phyloP scores from a whole-genome alignment of 30 jellyfish, hydroid and myxozoan genomes.

The Aurelia coerulea region DNA sequence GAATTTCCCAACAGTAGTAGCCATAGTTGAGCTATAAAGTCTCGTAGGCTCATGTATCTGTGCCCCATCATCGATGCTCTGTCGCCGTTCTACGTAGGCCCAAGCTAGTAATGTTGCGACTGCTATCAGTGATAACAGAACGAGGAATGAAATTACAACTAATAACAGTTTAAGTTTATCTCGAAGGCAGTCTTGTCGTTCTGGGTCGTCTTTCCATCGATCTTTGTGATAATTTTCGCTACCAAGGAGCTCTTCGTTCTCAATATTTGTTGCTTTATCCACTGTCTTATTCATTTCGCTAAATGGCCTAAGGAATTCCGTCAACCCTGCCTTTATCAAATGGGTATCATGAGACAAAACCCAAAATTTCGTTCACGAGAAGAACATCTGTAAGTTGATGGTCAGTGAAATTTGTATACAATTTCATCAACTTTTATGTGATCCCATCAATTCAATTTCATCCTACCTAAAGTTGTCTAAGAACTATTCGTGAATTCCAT shows the following conservation, averaged over 20 bases:
- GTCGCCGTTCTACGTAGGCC: slow-evolving; percentile 64
- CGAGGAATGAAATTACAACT: slow-evolving; percentile 35
- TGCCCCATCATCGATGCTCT: slow-evolving; percentile 23
- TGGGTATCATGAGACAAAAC: too few relatives aligned
- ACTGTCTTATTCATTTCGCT: slow-evolving; percentile 8
- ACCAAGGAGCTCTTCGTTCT: slow-evolving; percentile 10
- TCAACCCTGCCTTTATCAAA: too few relatives aligned
- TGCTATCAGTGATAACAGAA: slow-evolving; percentile 46
- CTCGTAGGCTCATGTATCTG: slow-evolving; percentile 60
- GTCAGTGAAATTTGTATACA: too few relatives aligned
- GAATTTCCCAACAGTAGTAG: neutral
- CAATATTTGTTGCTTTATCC: slow-evolving; percentile 40
- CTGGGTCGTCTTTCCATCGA: slow-evolving; percentile 15
- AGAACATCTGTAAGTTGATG: too few relatives aligned
- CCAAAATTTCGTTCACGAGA: too few relatives aligned
- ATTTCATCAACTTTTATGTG: too few relatives aligned
- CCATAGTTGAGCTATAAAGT: slow-evolving; percentile 53
- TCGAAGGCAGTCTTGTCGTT: slow-evolving; percentile 18
- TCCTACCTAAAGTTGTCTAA: too few relatives aligned
- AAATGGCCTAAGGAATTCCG: too few relatives aligned
- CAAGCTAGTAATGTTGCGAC: slow-evolving; percentile 63
- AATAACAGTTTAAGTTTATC: slow-evolving; percentile 39
- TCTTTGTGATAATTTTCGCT: neutral
- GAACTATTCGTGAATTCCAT: too few relatives aligned
- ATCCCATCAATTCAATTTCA: too few relatives aligned